Percentiles rank a stretch among this genome's conserved stretches.
phyloP scores from a whole-genome alignment of 2,888 invertebrate genomes.

The Aleiodes leptofemur region DNA sequence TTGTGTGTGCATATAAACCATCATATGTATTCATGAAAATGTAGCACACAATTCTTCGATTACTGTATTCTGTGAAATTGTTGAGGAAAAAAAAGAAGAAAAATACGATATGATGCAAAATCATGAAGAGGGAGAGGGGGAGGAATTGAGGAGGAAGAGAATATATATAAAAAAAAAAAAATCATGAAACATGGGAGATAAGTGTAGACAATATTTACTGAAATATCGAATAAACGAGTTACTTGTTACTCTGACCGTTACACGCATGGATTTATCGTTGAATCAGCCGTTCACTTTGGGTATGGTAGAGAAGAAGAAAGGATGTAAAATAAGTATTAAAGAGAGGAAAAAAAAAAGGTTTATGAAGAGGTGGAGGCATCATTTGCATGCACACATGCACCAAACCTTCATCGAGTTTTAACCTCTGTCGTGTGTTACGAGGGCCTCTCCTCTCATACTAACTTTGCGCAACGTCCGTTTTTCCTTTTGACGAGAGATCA shows the following conservation, averaged over 20 bases:
- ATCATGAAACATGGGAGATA: constrained; percentile 1
- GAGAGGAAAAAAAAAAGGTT: constrained; percentile 1
- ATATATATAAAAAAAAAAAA: background rate
- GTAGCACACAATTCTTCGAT: constrained; percentile 30
- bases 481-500: constrained; percentile 34
- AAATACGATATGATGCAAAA: background rate
- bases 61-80: constrained; percentile 18
- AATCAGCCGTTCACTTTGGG: constrained; percentile 36
- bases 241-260: constrained; percentile 39
- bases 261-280: constrained; percentile 30
- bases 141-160: background rate
- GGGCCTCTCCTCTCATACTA: constrained; percentile 6
- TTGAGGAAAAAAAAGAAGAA: too few relatives aligned
- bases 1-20: background rate
- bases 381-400: constrained; percentile 35
- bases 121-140: too few relatives aligned
- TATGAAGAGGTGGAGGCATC: constrained; percentile 36
- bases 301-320: background rate
- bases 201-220: constrained; percentile 33
- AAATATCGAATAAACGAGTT: constrained; percentile 35
- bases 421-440: constrained; percentile 5
- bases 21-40: constrained; percentile 1
- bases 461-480: constrained; percentile 36
- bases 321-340: background rate
- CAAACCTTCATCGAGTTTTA: constrained; percentile 27